Evolutionary conservation across 2,113 vertebrate genomes (phyloP), one percentile per base, ranked within the genome.

Genomic region (Heterocephalus glaber): DNA sequence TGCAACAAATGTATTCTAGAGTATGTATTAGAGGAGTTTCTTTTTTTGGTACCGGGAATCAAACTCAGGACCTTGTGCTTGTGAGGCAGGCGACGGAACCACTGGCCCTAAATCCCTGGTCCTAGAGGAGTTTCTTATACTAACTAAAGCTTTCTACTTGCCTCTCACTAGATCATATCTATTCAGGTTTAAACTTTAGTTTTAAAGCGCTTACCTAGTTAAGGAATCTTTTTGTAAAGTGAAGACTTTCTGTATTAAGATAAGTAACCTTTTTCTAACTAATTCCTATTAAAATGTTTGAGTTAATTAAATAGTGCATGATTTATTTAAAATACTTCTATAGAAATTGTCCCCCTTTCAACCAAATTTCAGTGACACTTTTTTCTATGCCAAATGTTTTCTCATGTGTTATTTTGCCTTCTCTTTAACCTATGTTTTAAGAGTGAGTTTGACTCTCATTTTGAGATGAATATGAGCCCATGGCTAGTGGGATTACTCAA

Each of bases 211-310:
- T 60, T 90, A 60, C 12, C 63, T 13, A 88, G 33, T 88, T 84
- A 68, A 91, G 68, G 88, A 91, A 81, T 86, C 49, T 54, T 93
- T 85, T 89, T 68, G 83, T 79, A 92, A 95, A 89, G 56, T 72
- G 91, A 95, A 58, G 4, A 82, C 60, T 83, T 94, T 94, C 63
- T 60, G 19, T 60, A 83, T 92, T 89, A 92, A 96, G 86, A 65
- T 10, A 47, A 28, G 41, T 81, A 81, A 76, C 66, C 10, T 80
- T 93, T 90, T 56, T 54, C 28, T 68, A 91, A 66, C 86, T 80
- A 72, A 94, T 86, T 89, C 20, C 35, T 41, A 35, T 83, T 89
- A 54, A 85, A 89, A 72, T 65, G 22, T 88, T 56, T 76, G 54
- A 9, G 44, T 58, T 19, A 58, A 38, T 85, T 85, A 87, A 76